Conservation (phyloP, 2,113 vertebrate genomes). For the Menura novaehollandiae region DNA sequence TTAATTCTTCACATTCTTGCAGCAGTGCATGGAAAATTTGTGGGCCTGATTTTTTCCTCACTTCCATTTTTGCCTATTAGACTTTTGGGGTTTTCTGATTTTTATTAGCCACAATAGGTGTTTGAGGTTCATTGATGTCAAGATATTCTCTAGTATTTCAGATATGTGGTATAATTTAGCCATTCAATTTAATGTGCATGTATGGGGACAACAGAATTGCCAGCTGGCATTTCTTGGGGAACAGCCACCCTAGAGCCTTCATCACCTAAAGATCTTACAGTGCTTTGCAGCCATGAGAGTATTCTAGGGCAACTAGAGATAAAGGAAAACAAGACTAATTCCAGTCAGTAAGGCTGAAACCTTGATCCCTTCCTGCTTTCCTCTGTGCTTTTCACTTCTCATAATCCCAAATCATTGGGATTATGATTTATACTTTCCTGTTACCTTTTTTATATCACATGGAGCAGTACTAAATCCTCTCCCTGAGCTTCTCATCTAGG, state of each 20-base stretch:
- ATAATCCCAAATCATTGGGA: not conserved
- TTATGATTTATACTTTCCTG: constrained; percentile 21
- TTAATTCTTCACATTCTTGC: not conserved
- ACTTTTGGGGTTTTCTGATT: not conserved
- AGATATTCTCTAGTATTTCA: not conserved
- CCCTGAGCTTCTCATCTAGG: not conserved
- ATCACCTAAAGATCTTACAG: not conserved
- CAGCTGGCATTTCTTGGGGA: not conserved
- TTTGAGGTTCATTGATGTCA: not conserved
- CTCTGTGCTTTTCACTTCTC: not conserved
- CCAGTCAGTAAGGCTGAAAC: not conserved
- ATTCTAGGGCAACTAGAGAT: constrained; percentile 12
- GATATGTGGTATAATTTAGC: not conserved
- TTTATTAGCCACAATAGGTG: not conserved
- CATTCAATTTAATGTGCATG: not conserved
- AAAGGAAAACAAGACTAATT: constrained; percentile 23
- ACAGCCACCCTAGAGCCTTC: not conserved
- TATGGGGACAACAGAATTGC: not conserved
- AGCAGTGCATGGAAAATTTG: not conserved
- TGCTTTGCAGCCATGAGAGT: not conserved
- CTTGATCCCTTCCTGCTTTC: constrained; percentile 28
- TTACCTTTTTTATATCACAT: not conserved
- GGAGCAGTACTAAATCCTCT: not conserved
- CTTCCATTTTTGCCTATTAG: not conserved
- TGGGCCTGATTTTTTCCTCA: not conserved